phyloP scores from a whole-genome alignment of 2,888 invertebrate genomes.

The Strigamia crassipes region DNA sequence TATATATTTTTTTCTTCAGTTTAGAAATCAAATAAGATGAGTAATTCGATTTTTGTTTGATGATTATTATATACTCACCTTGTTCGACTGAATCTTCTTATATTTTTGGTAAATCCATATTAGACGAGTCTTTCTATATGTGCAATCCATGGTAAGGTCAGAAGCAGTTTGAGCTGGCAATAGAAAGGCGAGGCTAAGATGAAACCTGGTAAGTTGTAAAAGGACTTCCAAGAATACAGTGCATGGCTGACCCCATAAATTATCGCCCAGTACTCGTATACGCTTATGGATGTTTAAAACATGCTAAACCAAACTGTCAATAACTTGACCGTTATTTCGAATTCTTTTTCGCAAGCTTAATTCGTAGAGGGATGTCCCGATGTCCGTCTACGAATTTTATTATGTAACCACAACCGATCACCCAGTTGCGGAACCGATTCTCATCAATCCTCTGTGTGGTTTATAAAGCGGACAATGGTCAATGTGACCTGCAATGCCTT shows the following conservation, averaged over 20 bases:
- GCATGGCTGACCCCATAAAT: slow-evolving; percentile 21
- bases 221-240: slow-evolving; percentile 11
- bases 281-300: slow-evolving; percentile 7
- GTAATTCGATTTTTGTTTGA: not conserved
- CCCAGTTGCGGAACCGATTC: slow-evolving; percentile 16
- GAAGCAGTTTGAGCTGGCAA: slow-evolving; percentile 11
- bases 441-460: slow-evolving; percentile 8
- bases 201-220: slow-evolving; percentile 21
- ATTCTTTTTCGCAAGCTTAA: not conserved
- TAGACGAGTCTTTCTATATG: not conserved
- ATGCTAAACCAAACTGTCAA: not conserved
- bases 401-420: not conserved
- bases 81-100: not conserved
- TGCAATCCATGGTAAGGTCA: slow-evolving; percentile 1
- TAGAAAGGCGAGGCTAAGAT: slow-evolving; percentile 13
- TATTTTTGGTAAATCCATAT: not conserved
- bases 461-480: not conserved
- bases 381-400: not conserved
- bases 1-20: not conserved
- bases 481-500: not conserved
- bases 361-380: not conserved
- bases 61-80: not conserved
- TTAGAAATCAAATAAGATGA: not conserved
- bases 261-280: not conserved
- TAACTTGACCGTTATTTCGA: not conserved